A percentile compares a stretch with the other conserved stretches of the same genome.
phyloP scores from a whole-genome alignment of 2,113 vertebrate species.

The Otis tarda region DNA sequence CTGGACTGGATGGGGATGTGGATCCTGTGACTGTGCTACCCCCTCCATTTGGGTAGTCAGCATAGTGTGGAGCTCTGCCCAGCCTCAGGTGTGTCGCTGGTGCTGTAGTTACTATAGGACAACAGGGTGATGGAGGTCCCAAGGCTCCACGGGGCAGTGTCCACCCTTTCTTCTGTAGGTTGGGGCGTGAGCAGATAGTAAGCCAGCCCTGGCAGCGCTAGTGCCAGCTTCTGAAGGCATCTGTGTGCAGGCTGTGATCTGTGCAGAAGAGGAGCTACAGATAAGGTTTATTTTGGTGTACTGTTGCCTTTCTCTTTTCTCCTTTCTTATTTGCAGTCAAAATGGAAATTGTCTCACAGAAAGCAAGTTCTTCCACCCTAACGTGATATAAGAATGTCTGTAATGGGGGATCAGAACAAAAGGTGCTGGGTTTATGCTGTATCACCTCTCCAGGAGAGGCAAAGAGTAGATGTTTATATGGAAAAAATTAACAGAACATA shows the following conservation, averaged over 20 bases:
- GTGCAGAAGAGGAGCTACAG: not conserved
- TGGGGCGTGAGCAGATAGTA: not conserved
- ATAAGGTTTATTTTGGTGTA: not conserved
- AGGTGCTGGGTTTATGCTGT: not conserved
- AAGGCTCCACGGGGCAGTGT: rapidly evolving
- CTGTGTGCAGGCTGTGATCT: not conserved
- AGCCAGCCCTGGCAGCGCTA: not conserved
- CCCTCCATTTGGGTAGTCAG: not conserved
- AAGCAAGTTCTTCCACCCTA: not conserved
- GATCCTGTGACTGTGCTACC: not conserved
- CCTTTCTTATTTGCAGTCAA: not conserved
- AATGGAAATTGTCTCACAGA: not conserved
- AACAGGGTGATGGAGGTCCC: not conserved
- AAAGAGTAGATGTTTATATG: not conserved
- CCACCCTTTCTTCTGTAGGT: not conserved
- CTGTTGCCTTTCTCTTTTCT: not conserved
- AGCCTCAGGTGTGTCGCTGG: not conserved
- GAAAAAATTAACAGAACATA: not conserved
- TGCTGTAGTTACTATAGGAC: not conserved
- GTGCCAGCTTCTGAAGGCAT: not conserved
- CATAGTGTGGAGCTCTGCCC: rapidly evolving
- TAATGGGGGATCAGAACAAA: not conserved
- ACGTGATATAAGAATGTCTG: not conserved
- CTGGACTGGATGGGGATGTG: not conserved
- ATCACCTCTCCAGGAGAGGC: not conserved